Evolutionary conservation across 2,888 invertebrate species (phyloP).

Genomic region (Leptinotarsa rubiginosa): DNA sequence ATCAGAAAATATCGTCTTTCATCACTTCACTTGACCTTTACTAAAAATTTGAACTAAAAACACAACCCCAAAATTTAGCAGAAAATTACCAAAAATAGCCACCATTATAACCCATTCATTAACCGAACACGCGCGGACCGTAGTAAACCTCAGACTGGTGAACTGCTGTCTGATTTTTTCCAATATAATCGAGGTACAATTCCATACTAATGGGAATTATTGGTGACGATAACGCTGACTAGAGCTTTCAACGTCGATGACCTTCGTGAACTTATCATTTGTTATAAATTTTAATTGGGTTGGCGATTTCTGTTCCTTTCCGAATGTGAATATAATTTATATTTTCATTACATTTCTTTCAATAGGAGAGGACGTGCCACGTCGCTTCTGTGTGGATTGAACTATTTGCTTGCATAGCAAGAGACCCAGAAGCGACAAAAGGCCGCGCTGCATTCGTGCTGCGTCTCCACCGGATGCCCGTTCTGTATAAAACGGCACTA

Average conservation of each 20-base stretch:
- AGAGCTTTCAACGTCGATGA: constrained; percentile 22
- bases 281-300: constrained; percentile 29
- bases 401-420: too few relatives aligned
- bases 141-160: not conserved
- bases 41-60: too few relatives aligned
- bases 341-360: not conserved
- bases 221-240: constrained; percentile 36
- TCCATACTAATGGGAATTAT: constrained; percentile 18
- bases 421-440: too few relatives aligned
- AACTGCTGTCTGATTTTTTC: constrained; percentile 2
- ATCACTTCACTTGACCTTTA: not conserved
- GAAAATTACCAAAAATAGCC: not conserved
- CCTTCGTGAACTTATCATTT: constrained; percentile 32
- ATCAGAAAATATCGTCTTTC: not conserved
- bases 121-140: not conserved
- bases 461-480: too few relatives aligned
- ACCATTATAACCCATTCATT: not conserved
- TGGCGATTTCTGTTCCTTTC: constrained; percentile 26
- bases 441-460: too few relatives aligned
- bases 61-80: too few relatives aligned
- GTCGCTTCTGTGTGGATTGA: too few relatives aligned
- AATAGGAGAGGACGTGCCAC: not conserved
- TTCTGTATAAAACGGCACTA: too few relatives aligned
- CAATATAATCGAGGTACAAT: not conserved
- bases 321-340: not conserved